Conservation (phyloP, 2,113 vertebrate genomes). For the Pagrus major region DNA sequence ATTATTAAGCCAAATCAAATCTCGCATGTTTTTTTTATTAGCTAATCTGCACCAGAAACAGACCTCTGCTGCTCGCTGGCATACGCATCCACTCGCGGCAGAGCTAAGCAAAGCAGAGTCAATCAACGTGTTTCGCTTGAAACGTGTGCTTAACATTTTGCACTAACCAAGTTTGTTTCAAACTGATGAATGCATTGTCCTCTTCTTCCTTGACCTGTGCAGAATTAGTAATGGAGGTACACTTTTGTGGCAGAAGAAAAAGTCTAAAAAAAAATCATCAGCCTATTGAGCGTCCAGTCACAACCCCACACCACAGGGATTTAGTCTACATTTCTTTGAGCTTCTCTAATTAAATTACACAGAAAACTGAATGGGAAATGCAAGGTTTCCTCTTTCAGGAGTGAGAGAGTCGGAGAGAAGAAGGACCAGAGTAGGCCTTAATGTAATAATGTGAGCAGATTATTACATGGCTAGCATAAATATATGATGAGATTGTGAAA, state of each 20-base stretch:
- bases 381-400: conserved; percentile 54
- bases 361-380: conserved; percentile 60
- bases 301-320: conserved; percentile 48
- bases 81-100: background rate
- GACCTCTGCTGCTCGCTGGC: conserved; percentile 5
- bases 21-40: conserved; percentile 7
- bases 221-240: conserved; percentile 38
- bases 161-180: conserved; percentile 20
- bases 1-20: conserved; percentile 21
- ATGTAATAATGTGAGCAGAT: conserved; percentile 52
- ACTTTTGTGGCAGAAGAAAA: background rate
- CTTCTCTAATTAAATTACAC: conserved; percentile 67
- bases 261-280: background rate
- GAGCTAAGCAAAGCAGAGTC: background rate
- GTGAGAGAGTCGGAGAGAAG: conserved; percentile 2
- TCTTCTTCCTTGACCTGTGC: conserved; percentile 22
- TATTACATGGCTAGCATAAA: conserved; percentile 17
- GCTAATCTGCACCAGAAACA: conserved; percentile 16
- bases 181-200: background rate
- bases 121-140: conserved; percentile 10
- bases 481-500: conserved; percentile 24
- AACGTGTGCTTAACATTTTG: conserved; percentile 3
- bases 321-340: conserved; percentile 51
- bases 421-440: conserved; percentile 31
- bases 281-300: conserved; percentile 52